Evolutionary conservation across 1,140 invertebrate genomes (phyloP), one percentile per base, ranked within the genome.

Genomic region (Papilio helenus): DNA sequence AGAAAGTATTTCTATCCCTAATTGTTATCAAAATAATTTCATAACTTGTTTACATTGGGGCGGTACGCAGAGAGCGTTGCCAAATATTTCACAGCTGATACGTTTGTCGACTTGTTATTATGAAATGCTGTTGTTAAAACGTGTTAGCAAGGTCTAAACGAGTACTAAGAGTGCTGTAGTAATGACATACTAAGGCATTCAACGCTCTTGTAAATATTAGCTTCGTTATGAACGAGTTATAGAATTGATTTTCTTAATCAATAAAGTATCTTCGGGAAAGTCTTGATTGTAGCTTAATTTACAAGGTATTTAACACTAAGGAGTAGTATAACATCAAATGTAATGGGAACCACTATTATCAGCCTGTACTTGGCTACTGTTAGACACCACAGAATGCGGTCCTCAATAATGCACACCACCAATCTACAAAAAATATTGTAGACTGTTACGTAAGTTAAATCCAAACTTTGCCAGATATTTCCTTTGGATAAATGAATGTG

Each of bases 1-100:
- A 39, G 34, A 39, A 39, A 39, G 34, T 7, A 39, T 39, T 39
- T 39, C 34, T 14, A 65, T 26, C 23, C 58, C 58, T 68, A 68
- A 68, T 68, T 61, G 9, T 12, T 23, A 26, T 9, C 58, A 14
- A 61, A 61, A 61, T 23, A 26, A 26, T 58, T 61, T 68, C 26
- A 68, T 68, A 68, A 68, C 61, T 68, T 29, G 61, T 68, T 68
- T 68, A 68, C 61, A 68, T 68, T 68, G 23, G 58, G 58, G 23
- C 26, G 23, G 58, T 61, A 26, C n/a, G 55, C 61, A 29, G 26
- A 65, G 58, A 68, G 14, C 14, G 61, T 68, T 68, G 61, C 23
- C 61, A 68, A 68, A 68, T 68, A 34, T 68, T 68, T 68, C 26
- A 34, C 61, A 68, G 61, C 26, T 68, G 61, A 68, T 68, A 68